Evolutionary conservation across 1,140 invertebrate species (phyloP), one percentile per base, ranked within the genome.

Genomic region (Arctopsyche grandis): DNA sequence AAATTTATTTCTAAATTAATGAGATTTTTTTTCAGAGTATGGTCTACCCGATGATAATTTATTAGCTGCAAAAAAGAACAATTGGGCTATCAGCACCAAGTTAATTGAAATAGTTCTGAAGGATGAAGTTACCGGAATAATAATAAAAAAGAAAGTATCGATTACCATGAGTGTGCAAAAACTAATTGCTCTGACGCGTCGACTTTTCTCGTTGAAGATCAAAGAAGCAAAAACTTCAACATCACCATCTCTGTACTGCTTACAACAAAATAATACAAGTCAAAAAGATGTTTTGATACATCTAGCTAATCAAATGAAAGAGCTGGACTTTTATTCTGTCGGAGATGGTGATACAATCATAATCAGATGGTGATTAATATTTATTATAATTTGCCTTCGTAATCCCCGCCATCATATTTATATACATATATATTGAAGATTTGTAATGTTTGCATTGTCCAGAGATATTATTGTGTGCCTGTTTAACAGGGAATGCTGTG

Each of bases 111-210:
- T 95, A 21, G 90, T 89, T 73, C 88, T 95, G 58, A 85, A 90
- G 70, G 89, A 92, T 83, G 87, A 89, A 83, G 79, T 79, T 70
- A 89, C 89, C 52, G 88, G 89, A 12, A 90, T 90, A 84, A 84
- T 85, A 7, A 86, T 93, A 77, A 91, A 90, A 78, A 94, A 94
- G 84, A 93, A 93, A 86, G 87, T 96, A 83, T 89, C 94, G 74
- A 91, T 91, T 4, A 92, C 93, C 74, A 96, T 97, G 91, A 91
- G 92, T 22, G 92, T 97, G 43, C 93, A 95, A 85, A 96, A 96
- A 87, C 87, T 98, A 69, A 91, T 92, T 81, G 91, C 92, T 83
- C 85, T 96, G 77, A 89, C 91, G 1, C 92, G 94, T 83, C 90
- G 92, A 85, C 84, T 95, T 69, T 95, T 94, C 83, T 89, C 84